Conservation (phyloP, 2,888 invertebrate genomes). For the Emmelina monodactyla region DNA sequence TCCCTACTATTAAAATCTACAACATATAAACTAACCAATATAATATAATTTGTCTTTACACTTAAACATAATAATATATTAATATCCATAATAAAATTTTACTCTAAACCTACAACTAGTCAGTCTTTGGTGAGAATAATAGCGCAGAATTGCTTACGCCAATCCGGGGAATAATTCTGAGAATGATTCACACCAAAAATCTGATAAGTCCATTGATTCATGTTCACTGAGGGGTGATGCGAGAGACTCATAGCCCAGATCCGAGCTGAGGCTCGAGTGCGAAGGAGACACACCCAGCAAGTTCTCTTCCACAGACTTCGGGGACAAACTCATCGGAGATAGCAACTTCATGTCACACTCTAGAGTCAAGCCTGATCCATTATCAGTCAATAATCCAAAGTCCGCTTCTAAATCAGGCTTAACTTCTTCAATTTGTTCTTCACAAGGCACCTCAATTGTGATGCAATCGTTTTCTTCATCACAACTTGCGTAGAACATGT, state of each 20-base stretch:
- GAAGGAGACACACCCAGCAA: conserved; percentile 44
- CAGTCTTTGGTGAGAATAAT: conserved; percentile 54
- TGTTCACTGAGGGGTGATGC: conserved; percentile 56
- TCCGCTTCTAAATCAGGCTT: conserved; percentile 36
- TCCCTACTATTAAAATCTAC: conserved; percentile 25
- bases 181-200: conserved; percentile 78
- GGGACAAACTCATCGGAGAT: conserved; percentile 49
- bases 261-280: conserved; percentile 47
- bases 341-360: conserved; percentile 53
- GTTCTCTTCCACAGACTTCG: conserved; percentile 38
- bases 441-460: conserved; percentile 74
- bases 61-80: conserved; percentile 21
- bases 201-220: conserved; percentile 60
- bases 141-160: conserved; percentile 55
- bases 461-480: conserved; percentile 77
- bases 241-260: conserved; percentile 57
- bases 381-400: conserved; percentile 28
- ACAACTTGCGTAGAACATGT: conserved; percentile 75
- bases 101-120: conserved; percentile 35
- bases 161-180: conserved; percentile 81
- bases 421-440: conserved; percentile 51
- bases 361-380: conserved; percentile 29
- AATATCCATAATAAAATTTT: conserved; percentile 19
- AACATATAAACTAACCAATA: conserved; percentile 7
- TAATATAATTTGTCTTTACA: conserved; percentile 29